Evolutionary conservation across 1,140 invertebrate species (phyloP), one percentile per base, ranked within the genome.

Genomic region (Drosophila kohkoa): DNA sequence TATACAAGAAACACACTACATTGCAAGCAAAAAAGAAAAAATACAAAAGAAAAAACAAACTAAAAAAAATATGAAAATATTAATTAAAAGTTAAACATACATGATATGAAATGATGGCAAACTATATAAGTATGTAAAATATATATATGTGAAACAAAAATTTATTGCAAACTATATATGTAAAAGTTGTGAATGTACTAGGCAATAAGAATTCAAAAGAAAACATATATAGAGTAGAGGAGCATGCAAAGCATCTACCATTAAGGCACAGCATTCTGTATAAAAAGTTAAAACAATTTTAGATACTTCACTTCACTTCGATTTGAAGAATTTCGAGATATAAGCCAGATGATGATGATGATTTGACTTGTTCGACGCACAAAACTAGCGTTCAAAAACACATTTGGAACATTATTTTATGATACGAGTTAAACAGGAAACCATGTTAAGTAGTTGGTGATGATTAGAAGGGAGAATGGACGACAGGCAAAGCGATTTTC

Each of bases 241-340:
- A 74, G 77, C 65, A 89, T 88, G 83, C 83, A 73, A 83, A 88
- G 83, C 83, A 88, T 88, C 80, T 75, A 79, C 48, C 48, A 81
- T 68, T 87, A 87, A 87, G 79, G 58, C 63, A 79, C 71, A 75
- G 67, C 64, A 82, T 77, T 88, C 76, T 79, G 67, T 81, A 74
- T 76, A 67, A 65, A 65, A 75, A 41, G 66, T 70, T 59, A 57
- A 71, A 66, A 43, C 55, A 45, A 57, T 43, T 41, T 75, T 60
- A 62, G 35, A 43, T 51, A 64, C 52, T 49, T 60, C 13, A 49
- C 20, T 8, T 15, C 5, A 65, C 25, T 35, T n/a, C 5, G 5
- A 55, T 57, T 16, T 49, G 20, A 2, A 5, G 41, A 25, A 41
- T 51, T 0, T 1, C 1, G 25, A 49, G 8, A 38, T 30, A 51